Evolutionary conservation across 2,888 invertebrate genomes (phyloP).

Genomic region (Reticulitermes lucifugus): DNA sequence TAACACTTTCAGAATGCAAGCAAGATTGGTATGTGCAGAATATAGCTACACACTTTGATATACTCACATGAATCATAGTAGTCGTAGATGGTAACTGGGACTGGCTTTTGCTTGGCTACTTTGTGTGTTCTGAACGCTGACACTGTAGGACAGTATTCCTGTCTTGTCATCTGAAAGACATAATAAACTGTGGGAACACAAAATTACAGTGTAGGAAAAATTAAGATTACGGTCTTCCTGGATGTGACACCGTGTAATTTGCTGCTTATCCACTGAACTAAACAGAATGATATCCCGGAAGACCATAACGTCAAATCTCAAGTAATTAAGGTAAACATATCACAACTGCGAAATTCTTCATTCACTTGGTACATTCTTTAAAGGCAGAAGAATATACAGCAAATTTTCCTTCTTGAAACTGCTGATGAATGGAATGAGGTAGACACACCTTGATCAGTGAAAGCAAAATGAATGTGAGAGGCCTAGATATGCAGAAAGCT

Average conservation of each 20-base stretch:
- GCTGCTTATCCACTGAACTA: not conserved
- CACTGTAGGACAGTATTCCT: slow-evolving; percentile 85
- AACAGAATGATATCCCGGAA: not conserved
- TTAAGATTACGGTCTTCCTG: no score
- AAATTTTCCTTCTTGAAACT: no score
- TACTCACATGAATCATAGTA: slow-evolving; percentile 91
- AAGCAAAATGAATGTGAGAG: no score
- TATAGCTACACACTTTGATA: not conserved
- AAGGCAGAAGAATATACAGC: no score
- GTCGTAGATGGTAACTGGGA: slow-evolving; percentile 86
- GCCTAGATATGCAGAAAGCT: no score
- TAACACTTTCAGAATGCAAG: not conserved
- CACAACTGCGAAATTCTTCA: no score
- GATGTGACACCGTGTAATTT: no score
- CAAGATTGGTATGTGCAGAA: not conserved
- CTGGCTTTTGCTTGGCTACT: slow-evolving; percentile 88
- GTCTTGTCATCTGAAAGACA: slow-evolving; percentile 63
- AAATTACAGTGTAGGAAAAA: no score
- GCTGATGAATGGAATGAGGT: no score
- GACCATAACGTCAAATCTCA: not conserved
- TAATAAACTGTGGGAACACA: not conserved
- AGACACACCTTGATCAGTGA: no score
- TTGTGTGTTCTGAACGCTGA: slow-evolving; percentile 85
- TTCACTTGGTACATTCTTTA: no score
- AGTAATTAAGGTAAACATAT: no score